phyloP scores from a whole-genome alignment of 2,888 invertebrate species.

The Tenthredo amoena region DNA sequence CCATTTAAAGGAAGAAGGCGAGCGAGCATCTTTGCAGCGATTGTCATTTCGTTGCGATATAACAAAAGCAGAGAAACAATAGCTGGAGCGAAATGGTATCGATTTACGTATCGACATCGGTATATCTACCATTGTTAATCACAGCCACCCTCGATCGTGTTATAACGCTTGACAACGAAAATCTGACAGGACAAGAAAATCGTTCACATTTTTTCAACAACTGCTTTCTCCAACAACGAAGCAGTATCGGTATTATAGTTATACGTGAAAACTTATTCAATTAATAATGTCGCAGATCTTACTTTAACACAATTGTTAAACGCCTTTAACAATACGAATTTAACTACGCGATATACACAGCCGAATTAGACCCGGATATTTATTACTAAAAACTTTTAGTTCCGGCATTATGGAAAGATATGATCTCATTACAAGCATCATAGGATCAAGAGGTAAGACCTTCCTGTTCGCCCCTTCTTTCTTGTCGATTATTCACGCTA shows the following conservation, averaged over 20 bases:
- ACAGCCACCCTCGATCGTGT: constrained; percentile 3
- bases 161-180: constrained; percentile 62
- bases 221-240: constrained; percentile 61
- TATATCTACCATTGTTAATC: neutral
- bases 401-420: constrained; percentile 63
- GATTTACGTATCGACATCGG: neutral
- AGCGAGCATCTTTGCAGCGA: neutral
- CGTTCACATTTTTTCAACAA: constrained; percentile 69
- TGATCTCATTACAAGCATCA: constrained; percentile 61
- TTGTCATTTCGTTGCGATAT: neutral
- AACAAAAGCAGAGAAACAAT: constrained; percentile 55
- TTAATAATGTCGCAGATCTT: constrained; percentile 58
- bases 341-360: neutral
- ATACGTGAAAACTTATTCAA: constrained; percentile 54
- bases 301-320: constrained; percentile 62
- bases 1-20: neutral
- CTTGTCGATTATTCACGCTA: neutral
- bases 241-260: constrained; percentile 55
- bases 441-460: constrained; percentile 62
- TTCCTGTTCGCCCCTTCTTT: neutral
- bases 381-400: neutral
- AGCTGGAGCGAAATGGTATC: neutral
- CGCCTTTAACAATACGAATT: neutral
- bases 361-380: neutral
- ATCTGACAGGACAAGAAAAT: constrained; percentile 55